Evolutionary conservation across 2,888 invertebrate genomes (phyloP).

Genomic region (Papilio demoleus): DNA sequence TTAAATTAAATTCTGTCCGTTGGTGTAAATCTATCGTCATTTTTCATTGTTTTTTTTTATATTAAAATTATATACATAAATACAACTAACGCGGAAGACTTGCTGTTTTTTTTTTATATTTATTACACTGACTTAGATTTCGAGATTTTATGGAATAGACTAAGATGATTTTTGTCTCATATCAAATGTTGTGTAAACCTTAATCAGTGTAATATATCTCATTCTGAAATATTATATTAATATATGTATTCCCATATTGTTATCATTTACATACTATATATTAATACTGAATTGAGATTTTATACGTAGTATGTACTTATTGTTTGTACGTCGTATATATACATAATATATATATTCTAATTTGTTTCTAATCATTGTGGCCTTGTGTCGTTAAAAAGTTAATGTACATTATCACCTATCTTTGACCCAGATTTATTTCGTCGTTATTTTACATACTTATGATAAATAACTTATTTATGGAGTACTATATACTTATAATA

Average conservation of each 20-base stretch:
- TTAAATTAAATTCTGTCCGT: constrained; percentile 12
- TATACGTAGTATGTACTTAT: not conserved
- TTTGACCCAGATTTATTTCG: not conserved
- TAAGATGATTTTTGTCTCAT: not conserved
- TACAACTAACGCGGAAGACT: constrained; percentile 39
- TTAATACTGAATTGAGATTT: constrained; percentile 12
- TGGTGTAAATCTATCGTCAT: constrained; percentile 24
- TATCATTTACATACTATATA: not conserved
- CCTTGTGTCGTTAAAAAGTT: not conserved
- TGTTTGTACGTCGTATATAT: not conserved
- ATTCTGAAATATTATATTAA: not conserved
- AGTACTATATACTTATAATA: not conserved
- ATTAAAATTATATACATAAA: constrained; percentile 13
- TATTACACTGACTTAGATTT: constrained; percentile 27
- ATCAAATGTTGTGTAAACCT: not conserved
- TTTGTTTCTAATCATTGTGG: not conserved
- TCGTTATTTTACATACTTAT: not conserved
- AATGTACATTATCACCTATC: constrained; percentile 6
- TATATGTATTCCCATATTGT: not conserved
- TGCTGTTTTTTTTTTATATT: constrained; percentile 24
- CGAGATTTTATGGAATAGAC: not conserved
- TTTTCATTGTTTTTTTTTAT: not conserved
- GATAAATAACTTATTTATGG: not conserved
- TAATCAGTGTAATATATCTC: constrained; percentile 5
- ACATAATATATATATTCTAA: not conserved